phyloP scores from a whole-genome alignment of 2,888 invertebrate genomes.

The Penaeus monodon region DNA sequence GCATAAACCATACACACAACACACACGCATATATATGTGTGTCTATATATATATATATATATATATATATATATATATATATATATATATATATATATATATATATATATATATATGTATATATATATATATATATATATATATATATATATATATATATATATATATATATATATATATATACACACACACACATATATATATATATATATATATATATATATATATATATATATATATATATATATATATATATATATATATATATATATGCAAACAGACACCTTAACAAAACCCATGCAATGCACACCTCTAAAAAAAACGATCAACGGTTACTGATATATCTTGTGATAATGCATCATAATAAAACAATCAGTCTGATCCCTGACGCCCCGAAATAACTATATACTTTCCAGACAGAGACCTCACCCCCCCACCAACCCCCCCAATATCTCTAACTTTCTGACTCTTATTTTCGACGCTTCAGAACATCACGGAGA shows the following conservation, averaged over 20 bases:
- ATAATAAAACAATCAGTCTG: too few species aligned
- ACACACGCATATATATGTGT: too few species aligned
- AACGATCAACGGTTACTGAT: too few species aligned
- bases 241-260: background rate
- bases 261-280: too few species aligned
- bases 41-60: too few species aligned
- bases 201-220: background rate
- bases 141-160: constrained; percentile 4
- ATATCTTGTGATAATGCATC: too few species aligned
- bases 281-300: too few species aligned
- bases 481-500: constrained; percentile 92
- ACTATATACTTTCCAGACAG: too few species aligned
- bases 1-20: too few species aligned
- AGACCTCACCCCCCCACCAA: too few species aligned
- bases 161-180: constrained; percentile 19
- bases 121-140: background rate
- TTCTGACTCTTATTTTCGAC: constrained; percentile 39
- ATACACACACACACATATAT: constrained; percentile 1
- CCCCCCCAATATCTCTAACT: background rate
- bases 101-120: constrained; percentile 9
- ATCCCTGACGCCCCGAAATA: too few species aligned
- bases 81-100: constrained; percentile 5
- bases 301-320: too few species aligned
- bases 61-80: background rate
- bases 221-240: background rate